These are phyloP conservation scores for Nephrocerus scutellatus DNA, from an alignment of 2,888 invertebrate genomes.

Conservation along the genomic window DNA sequence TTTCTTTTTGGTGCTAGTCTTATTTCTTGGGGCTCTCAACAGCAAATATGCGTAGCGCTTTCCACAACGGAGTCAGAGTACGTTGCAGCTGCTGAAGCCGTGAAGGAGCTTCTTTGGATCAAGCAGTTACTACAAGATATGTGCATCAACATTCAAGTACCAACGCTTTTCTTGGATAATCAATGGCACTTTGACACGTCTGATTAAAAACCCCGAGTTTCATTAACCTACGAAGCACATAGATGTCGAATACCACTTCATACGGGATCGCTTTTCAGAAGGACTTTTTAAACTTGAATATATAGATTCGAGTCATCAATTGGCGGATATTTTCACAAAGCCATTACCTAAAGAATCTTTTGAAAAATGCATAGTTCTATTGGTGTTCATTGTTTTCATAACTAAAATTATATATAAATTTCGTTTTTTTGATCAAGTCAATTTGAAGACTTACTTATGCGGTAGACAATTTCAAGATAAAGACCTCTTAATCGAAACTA, in stretches of 20 bases:
- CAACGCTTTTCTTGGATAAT: slow-evolving; percentile 14
- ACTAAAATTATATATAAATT: too few species aligned
- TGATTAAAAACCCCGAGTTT: slow-evolving; percentile 16
- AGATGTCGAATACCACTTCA: slow-evolving; percentile 13
- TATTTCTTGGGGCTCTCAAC: slow-evolving; percentile 11
- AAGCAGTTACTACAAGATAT: slow-evolving; percentile 16
- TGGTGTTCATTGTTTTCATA: too few species aligned
- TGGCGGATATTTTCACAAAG: too few species aligned
- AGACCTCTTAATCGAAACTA: too few species aligned
- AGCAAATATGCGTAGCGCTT: slow-evolving; percentile 17
- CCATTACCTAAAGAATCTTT: too few species aligned
- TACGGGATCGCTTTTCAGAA: slow-evolving; percentile 8
- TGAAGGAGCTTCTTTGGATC: slow-evolving; percentile 24
- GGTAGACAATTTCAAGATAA: too few species aligned
- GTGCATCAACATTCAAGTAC: background rate
- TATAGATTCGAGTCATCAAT: too few species aligned
- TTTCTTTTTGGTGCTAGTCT: slow-evolving; percentile 6
- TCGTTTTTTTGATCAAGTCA: too few species aligned
- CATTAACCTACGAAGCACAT: slow-evolving; percentile 12
- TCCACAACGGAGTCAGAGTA: slow-evolving; percentile 34
- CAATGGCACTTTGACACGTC: slow-evolving; percentile 13
- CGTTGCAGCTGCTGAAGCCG: slow-evolving; percentile 26
- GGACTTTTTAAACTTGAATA: too few species aligned
- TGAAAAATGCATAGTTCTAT: too few species aligned
- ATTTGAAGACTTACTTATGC: too few species aligned